phyloP scores from a whole-genome alignment of 1,140 invertebrate genomes.

The Polyergus mexicanus region DNA sequence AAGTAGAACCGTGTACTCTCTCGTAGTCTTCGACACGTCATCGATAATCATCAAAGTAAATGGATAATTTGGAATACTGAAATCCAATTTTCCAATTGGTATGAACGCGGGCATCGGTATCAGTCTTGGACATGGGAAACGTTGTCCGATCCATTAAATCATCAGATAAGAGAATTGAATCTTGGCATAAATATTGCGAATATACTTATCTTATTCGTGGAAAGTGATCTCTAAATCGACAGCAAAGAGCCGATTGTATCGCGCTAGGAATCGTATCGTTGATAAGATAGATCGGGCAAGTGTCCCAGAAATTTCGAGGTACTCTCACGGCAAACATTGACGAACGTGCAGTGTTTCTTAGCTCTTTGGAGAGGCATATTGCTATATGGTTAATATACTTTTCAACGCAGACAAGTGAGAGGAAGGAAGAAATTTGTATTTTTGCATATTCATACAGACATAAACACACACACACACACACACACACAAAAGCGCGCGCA shows the following conservation, averaged over 20 bases:
- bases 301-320: constrained; percentile 5
- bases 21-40: constrained; percentile 16
- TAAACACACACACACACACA: neutral
- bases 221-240: neutral
- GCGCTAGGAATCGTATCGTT: neutral
- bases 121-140: neutral
- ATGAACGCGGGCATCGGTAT: no score
- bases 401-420: neutral
- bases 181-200: neutral
- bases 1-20: constrained; percentile 59
- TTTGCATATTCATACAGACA: no score
- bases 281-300: constrained; percentile 20
- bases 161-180: constrained; percentile 1
- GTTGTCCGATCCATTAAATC: neutral
- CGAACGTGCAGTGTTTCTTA: constrained; percentile 19
- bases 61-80: neutral
- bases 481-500: neutral
- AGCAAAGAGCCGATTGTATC: neutral
- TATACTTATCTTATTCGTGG: neutral
- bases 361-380: neutral
- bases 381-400: constrained; percentile 25
- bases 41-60: neutral
- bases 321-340: constrained; percentile 46
- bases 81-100: neutral
- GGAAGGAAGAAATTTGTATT: neutral